Evolutionary conservation across 2,797 vertebrate genomes (phyloP).

Genomic region (Crossoptilon crossoptilon): DNA sequence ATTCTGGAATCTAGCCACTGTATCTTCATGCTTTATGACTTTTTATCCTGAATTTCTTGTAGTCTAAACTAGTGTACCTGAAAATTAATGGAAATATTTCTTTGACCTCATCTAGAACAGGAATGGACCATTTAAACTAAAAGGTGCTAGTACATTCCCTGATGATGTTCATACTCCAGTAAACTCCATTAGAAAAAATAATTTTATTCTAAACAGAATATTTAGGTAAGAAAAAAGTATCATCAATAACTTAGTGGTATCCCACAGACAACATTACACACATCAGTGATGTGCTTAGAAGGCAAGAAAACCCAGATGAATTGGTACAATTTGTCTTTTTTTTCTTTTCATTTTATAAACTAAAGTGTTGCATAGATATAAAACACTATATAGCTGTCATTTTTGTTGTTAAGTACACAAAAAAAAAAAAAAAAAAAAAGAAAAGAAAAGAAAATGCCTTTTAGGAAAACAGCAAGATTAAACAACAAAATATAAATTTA

Average conservation of each 20-base stretch:
- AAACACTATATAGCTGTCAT: background rate
- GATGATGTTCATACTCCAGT: background rate
- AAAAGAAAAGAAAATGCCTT: background rate
- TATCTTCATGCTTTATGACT: background rate
- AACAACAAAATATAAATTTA: background rate
- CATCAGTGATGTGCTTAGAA: slow-evolving; percentile 37
- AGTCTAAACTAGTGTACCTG: background rate
- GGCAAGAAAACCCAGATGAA: slow-evolving; percentile 18
- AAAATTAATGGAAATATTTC: background rate
- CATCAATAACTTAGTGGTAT: slow-evolving; percentile 48
- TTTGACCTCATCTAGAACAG: background rate
- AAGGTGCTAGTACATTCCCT: background rate
- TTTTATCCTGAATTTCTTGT: background rate
- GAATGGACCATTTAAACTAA: background rate
- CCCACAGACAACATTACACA: slow-evolving; percentile 22
- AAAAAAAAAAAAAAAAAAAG: too few species aligned
- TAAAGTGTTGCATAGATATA: background rate
- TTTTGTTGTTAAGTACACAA: background rate
- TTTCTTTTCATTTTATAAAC: background rate
- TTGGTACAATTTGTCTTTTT: background rate
- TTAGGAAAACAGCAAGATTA: background rate
- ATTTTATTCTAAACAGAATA: slow-evolving; percentile 49
- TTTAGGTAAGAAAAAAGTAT: slow-evolving; percentile 17
- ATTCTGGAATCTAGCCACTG: background rate
- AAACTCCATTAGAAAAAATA: slow-evolving; percentile 34